Evolutionary conservation across 2,113 vertebrate genomes (phyloP), one percentile per base, ranked within the genome.

Genomic region (Jaculus jaculus): DNA sequence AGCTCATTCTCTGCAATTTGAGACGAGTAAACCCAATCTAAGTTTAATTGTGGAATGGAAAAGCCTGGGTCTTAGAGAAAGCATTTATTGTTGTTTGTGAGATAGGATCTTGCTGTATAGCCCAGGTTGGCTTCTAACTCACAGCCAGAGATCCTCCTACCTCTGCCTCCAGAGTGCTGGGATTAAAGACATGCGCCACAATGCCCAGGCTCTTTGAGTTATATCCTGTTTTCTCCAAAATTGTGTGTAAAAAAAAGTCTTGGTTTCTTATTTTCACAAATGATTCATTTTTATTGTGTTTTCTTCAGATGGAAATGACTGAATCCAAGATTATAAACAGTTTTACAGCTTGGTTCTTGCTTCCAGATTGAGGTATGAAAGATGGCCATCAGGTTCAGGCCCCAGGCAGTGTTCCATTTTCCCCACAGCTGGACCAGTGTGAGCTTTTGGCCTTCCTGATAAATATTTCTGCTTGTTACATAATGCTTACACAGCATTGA

Each of bases 391-490:
- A 54, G 47, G 9, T 24, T 83, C 3, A 75, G 66, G 13, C 32
- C 32, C 18, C 5, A 30, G 80, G 80, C 32, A 30, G n/a, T 82
- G n/a, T 91, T 89, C 15, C 65, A 30, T 54, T 92, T 85, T 91
- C 30, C 16, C 23, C 5, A 32, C 4, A 34, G 26, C 42, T 84
- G 54, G 79, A 58, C 34, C 61, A 65, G 13, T 37, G 30, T 69
- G 73, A 75, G 32, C 16, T 58, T 72, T 94, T 90, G 42, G 78
- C 79, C 37, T 95, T 84, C 71, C 32, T 94, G 60, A 66, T 89
- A 85, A 84, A 37, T 88, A 91, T 89, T 95, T 93, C 60, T 94
- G 32, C 37, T 82, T 91, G 51, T 95, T 95, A 89, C 60, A 32
- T 68, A 81, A 86, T 87, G 81, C 61, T 92, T 66, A 93, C 42